phyloP scores from a whole-genome alignment of 2,797 vertebrate species.

The Tachyglossus aculeatus region DNA sequence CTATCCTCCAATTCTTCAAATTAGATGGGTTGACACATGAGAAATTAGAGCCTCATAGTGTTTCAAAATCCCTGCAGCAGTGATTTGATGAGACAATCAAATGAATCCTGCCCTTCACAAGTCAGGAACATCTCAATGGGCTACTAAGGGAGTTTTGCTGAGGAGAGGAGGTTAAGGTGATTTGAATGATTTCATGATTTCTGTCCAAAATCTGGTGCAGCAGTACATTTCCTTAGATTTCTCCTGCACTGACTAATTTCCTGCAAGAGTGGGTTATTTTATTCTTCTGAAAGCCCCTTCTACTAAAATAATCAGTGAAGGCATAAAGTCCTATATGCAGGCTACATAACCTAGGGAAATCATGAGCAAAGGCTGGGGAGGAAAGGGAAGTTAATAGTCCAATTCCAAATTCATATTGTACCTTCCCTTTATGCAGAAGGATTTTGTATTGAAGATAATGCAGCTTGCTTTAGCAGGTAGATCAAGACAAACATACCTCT shows the following conservation, averaged over 20 bases:
- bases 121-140: neutral
- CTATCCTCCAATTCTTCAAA: too few species aligned
- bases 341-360: neutral
- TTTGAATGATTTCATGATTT: neutral
- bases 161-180: conserved; percentile 1
- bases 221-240: neutral
- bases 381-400: conserved; percentile 18
- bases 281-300: neutral
- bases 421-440: conserved; percentile 19
- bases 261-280: neutral
- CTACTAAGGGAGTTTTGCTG: neutral
- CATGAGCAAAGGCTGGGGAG: neutral
- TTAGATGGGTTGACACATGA: too few species aligned
- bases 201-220: neutral
- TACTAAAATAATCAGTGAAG: neutral
- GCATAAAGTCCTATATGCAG: neutral
- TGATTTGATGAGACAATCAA: too few species aligned
- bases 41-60: too few species aligned
- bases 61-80: too few species aligned
- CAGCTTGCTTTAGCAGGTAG: too few species aligned
- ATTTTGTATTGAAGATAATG: conserved; percentile 18
- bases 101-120: neutral
- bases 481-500: too few species aligned
- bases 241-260: neutral
- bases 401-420: conserved; percentile 26